phyloP scores from a whole-genome alignment of 2,888 invertebrate genomes.

The Sepioteuthis lessoniana region DNA sequence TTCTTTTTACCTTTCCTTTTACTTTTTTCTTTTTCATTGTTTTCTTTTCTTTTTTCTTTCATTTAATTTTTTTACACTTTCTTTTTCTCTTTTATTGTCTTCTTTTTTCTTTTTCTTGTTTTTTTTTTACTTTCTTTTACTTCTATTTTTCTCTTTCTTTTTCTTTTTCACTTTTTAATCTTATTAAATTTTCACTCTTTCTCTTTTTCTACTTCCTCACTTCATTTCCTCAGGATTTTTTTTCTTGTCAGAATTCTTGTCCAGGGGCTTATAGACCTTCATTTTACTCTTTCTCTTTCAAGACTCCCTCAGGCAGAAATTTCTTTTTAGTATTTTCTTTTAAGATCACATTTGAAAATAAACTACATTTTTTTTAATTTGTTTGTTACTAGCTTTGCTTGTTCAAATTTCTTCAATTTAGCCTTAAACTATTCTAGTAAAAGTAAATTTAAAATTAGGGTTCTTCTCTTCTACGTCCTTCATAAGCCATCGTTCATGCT shows the following conservation, averaged over 20 bases:
- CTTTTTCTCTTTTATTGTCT: too few species aligned
- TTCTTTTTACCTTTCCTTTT: too few species aligned
- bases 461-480: neutral
- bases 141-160: too few species aligned
- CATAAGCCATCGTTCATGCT: neutral
- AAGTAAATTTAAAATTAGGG: neutral
- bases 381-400: neutral
- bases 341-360: neutral
- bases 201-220: neutral
- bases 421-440: neutral
- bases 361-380: neutral
- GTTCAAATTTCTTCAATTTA: neutral
- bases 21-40: too few species aligned
- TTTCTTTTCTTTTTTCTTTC: too few species aligned
- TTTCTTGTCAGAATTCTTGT: neutral
- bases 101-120: too few species aligned
- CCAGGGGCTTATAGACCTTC: neutral
- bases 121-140: too few species aligned
- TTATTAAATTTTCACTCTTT: neutral
- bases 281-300: neutral
- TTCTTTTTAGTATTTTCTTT: neutral
- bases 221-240: neutral
- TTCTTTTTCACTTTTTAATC: neutral
- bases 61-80: too few species aligned
- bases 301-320: neutral